Evolutionary conservation across 1,140 invertebrate species (phyloP), one percentile per base, ranked within the genome.

Genomic region (Phthorimaea operculella): DNA sequence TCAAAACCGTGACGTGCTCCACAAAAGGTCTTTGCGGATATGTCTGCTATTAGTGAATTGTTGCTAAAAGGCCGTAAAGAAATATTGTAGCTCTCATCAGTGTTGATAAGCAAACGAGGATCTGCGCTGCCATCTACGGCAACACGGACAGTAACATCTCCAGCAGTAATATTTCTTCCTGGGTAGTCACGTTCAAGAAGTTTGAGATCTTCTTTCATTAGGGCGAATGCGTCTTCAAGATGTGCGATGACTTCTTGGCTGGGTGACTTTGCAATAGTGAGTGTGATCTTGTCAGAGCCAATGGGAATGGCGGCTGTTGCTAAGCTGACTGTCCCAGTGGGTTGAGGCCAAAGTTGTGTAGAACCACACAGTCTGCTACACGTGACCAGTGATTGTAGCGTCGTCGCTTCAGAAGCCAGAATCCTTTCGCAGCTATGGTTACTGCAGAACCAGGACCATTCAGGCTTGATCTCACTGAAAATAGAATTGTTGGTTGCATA

Each of bases 1-100:
- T 95, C 93, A 10, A 94, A 78, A 0, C 90, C 94, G 61, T 95
- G 92, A 0, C 93, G 87, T 0, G 90, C 91, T 0, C 94, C 94
- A 64, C 92, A 93, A 73, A 90, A 94, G 0, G 90, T 92, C 8
- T 87, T 88, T 0, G 90, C 92, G 0, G 70, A 81, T 47, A 96
- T 90, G 14, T 87, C 88, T 0, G 88, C 90, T 5, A 89, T 83
- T 0, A 92, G 55, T 1, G 83, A 63, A 60, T 85, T 84, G 33
- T 83, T 86, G 61, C 86, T 81, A 33, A 68, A 71, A 33, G 87
- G 83, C 21, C 74, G 72, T 1, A 93, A 65, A 1, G 86, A 85
- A 5, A 94, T 68, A 21, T 88, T 89, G 68, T 94, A 95, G 34
- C 90, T 90, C 70, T 95, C 93, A 63, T 94, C 90, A 0, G 90